phyloP scores from a whole-genome alignment of 2,797 vertebrate species.

The Acanthis flammea region DNA sequence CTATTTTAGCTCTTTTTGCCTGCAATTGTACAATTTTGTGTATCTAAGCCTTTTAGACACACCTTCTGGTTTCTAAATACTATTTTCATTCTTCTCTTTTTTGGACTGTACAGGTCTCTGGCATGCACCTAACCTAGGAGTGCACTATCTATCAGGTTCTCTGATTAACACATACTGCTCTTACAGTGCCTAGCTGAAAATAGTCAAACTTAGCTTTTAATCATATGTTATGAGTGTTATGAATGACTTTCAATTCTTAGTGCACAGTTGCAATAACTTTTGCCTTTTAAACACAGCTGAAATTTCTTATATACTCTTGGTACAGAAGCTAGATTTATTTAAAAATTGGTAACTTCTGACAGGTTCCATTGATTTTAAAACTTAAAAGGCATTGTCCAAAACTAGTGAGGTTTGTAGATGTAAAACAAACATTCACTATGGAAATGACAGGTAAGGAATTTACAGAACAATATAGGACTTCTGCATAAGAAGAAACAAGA shows the following conservation, averaged over 20 bases:
- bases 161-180: neutral
- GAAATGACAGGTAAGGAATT: neutral
- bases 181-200: neutral
- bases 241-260: neutral
- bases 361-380: neutral
- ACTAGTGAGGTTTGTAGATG: neutral
- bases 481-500: neutral
- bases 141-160: neutral
- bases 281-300: neutral
- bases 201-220: slow-evolving; percentile 2
- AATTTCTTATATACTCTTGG: neutral
- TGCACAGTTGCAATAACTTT: neutral
- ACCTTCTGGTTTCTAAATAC: neutral
- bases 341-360: neutral
- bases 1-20: neutral
- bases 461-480: neutral
- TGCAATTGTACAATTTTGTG: neutral
- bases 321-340: neutral
- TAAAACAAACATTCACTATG: neutral
- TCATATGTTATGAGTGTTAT: neutral
- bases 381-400: neutral
- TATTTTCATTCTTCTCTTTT: neutral
- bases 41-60: neutral
- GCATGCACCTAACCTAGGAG: neutral
- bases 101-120: neutral